Base-by-base conservation (phyloP, 2,888 invertebrate genomes). In the Dynastes tityus region DNA sequence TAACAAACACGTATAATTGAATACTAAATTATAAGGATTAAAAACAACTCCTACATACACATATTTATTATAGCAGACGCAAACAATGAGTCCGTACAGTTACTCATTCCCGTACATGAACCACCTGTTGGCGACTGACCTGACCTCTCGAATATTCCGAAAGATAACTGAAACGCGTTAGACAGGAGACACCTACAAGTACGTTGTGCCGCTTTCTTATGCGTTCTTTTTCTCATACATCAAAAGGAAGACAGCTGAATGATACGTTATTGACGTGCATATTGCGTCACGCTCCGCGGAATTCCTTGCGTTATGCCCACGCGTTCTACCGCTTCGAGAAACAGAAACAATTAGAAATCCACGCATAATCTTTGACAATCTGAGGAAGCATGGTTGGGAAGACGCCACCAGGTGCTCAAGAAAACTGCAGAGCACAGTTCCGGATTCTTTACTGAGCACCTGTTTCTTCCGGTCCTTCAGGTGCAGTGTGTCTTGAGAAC, bases 361-460 rank as follows among this genome's bases (percentile, higher is more conserved):
- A 79, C 81, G 82, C 82, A 83, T 80, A 85, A 87, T 87, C 87
- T 86, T 84, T 63, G 83, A 86, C 86, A 87, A 87, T 87, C 86
- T 85, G 83, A 87, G 87, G 87, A 87, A 87, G 86, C 85, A 87
- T 87, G 87, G 86, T 87, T 83, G 83, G 85, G 83, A 85, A 84
- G 82, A 84, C 84, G 82, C 83, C 83, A 79, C 81, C 85, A 85
- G 86, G 85, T 84, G 85, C 83, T 81, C 74, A 78, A 81, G 81
- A 77, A 84, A 84, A 83, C 84, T 85, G 86, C 87, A 87, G 85
- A 87, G 87, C 87, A 87, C 87, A 87, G 87, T 87, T 86, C 82
- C 83, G 73, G 73, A 73, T 82, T 80, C 81, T 81, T 82, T 80
- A 82, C 81, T 68, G 79, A 83, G 83, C 87, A 87, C 87, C 87